Evolutionary conservation across 2,797 vertebrate species (phyloP), one percentile per base, ranked within the genome.

Genomic region (Aphelocoma californica): DNA sequence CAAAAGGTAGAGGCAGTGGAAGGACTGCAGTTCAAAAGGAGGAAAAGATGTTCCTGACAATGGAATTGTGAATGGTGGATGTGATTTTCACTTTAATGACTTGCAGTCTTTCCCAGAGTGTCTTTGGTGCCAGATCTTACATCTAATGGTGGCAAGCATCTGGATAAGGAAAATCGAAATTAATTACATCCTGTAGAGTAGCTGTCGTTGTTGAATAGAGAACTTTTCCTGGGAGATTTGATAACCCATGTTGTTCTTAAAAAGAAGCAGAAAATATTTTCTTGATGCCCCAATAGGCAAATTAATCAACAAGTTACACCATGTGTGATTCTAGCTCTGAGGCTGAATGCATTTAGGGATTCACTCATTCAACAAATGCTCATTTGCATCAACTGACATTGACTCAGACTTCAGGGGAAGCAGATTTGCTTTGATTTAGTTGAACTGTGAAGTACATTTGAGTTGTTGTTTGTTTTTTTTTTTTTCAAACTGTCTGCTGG

Each of bases 371-470:
- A 31, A 1, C 36, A 86, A 53, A 54, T 40, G 38, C 73, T 86
- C 47, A 44, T 94, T 93, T 93, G 69, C 86, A 91, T 90, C 78
- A 80, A 84, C 66, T 86, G 91, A 70, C 88, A 86, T 25, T 57
- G 80, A 58, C 26, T 88, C 66, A 45, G 88, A 47, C 70, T 88
- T 65, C 23, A 60, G 83, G 80, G 77, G 19, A 78, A 38, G 71
- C 34, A 54, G 34, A 56, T 60, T 88, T 84, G 25, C 66, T 94
- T 90, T 92, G 73, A 77, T 90, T 81, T 83, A 73, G n/a, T 66
- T 89, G 47, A 62, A 28, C 65, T 87, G 44, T 91, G 62, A 93
- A 89, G 73, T 65, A 32, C 2, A 0, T 69, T 79, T 12, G 24
- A 66, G 61, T 16, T 19, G 47, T 48, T 48, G 23, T 13, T 47